These are phyloP conservation scores for Sebastes schlegelii DNA, from an alignment of 2,113 vertebrate genomes.

Conservation along the genomic window DNA sequence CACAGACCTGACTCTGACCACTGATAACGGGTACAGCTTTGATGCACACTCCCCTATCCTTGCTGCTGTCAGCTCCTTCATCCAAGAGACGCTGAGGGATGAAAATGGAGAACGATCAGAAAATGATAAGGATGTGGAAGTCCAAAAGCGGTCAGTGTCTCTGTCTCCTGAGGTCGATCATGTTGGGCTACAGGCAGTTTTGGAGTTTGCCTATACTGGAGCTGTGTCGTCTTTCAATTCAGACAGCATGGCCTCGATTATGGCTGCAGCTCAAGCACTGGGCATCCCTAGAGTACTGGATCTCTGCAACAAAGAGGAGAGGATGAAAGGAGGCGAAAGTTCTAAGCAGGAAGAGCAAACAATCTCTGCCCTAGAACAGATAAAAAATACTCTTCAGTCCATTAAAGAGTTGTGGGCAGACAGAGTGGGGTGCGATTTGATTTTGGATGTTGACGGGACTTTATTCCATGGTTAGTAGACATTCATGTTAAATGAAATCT, in stretches of 20 bases:
- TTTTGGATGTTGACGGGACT: conserved; percentile 82
- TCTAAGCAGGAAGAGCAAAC: conserved; percentile 2
- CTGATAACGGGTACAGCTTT: conserved; percentile 52
- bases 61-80: conserved; percentile 83
- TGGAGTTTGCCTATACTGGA: conserved; percentile 91
- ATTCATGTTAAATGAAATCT: background rate
- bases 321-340: background rate
- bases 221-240: conserved; percentile 51
- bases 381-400: conserved; percentile 76
- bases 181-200: conserved; percentile 80
- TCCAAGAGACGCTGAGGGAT: conserved; percentile 59
- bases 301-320: conserved; percentile 60
- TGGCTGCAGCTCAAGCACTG: conserved; percentile 79
- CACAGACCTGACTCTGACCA: conserved; percentile 80
- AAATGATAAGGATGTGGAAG: background rate
- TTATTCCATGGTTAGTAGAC: conserved; percentile 78
- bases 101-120: background rate
- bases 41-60: conserved; percentile 80
- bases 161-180: conserved; percentile 53
- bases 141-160: conserved; percentile 25
- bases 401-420: conserved; percentile 80
- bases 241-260: conserved; percentile 56
- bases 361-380: conserved; percentile 74
- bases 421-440: conserved; percentile 87
- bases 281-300: conserved; percentile 80